Conservation (phyloP, 2,797 vertebrate species). For the Sebastes taczanowskii region DNA sequence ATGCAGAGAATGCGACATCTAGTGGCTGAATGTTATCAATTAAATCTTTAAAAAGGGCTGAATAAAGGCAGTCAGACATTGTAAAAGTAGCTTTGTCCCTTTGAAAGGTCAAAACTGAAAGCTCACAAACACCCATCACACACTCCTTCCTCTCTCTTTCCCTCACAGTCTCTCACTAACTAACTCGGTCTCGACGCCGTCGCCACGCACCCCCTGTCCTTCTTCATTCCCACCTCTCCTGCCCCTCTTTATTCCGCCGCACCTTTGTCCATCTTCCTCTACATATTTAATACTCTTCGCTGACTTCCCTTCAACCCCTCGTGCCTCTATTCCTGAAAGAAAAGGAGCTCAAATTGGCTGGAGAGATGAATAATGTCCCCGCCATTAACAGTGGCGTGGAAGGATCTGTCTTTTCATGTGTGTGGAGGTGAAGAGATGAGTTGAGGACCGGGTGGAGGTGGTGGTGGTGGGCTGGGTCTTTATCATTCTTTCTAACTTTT, state of each 20-base stretch:
- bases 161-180: slow-evolving; percentile 26
- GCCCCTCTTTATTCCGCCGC: slow-evolving; percentile 65
- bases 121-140: slow-evolving; percentile 57
- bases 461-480: slow-evolving; percentile 13
- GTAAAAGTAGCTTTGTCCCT: slow-evolving; percentile 38
- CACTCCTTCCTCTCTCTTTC: slow-evolving; percentile 3
- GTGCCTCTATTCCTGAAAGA: slow-evolving; percentile 74
- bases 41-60: slow-evolving; percentile 18
- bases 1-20: no score
- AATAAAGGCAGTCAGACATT: slow-evolving; percentile 46
- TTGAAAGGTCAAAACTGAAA: slow-evolving; percentile 64
- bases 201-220: slow-evolving; percentile 37
- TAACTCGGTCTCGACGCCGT: slow-evolving; percentile 28
- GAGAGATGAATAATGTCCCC: slow-evolving; percentile 91
- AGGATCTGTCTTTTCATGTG: slow-evolving; percentile 86
- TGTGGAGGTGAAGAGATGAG: slow-evolving; percentile 68
- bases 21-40: no score
- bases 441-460: neutral
- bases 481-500: slow-evolving; percentile 55
- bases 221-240: slow-evolving; percentile 60
- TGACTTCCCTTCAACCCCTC: slow-evolving; percentile 79
- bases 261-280: slow-evolving; percentile 78
- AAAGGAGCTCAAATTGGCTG: slow-evolving; percentile 85
- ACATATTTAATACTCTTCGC: slow-evolving; percentile 86
- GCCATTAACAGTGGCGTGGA: slow-evolving; percentile 85